phyloP scores from a whole-genome alignment of 1,140 invertebrate genomes.

The Galleria mellonella region DNA sequence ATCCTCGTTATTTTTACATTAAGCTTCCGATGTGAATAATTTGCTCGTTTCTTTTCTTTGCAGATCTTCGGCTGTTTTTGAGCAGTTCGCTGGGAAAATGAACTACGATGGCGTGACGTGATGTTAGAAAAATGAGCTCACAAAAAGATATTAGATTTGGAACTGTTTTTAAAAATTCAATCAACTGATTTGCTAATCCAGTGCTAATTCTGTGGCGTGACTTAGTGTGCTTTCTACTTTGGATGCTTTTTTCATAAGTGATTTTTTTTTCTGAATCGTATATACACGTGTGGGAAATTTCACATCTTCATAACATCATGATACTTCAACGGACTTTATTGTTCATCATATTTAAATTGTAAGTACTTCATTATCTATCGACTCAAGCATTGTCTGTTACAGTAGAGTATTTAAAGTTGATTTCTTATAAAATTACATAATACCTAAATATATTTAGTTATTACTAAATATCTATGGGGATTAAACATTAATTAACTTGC shows the following conservation, averaged over 20 bases:
- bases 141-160: not conserved
- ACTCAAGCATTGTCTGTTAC: too few relatives aligned
- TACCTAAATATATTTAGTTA: too few relatives aligned
- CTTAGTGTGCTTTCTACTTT: slow-evolving; percentile 11
- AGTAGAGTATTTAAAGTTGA: too few relatives aligned
- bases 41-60: slow-evolving; percentile 19
- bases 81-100: slow-evolving; percentile 20
- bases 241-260: slow-evolving; percentile 13
- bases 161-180: slow-evolving; percentile 13
- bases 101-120: slow-evolving; percentile 31
- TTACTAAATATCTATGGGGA: too few relatives aligned
- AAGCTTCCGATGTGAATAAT: slow-evolving; percentile 16
- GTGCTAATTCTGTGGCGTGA: slow-evolving; percentile 17
- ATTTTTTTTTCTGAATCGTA: slow-evolving; percentile 15
- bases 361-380: slow-evolving; percentile 9
- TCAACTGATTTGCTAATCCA: slow-evolving; percentile 14
- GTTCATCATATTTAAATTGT: slow-evolving; percentile 29
- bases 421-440: too few relatives aligned
- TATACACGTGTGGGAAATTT: slow-evolving; percentile 17
- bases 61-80: slow-evolving; percentile 24
- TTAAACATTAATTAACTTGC: too few relatives aligned
- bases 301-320: slow-evolving; percentile 14
- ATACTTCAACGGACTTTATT: slow-evolving; percentile 22
- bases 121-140: too few relatives aligned
- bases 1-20: slow-evolving; percentile 17